phyloP scores from a whole-genome alignment of 1,140 invertebrate genomes.

The Drosophila punjabiensis region DNA sequence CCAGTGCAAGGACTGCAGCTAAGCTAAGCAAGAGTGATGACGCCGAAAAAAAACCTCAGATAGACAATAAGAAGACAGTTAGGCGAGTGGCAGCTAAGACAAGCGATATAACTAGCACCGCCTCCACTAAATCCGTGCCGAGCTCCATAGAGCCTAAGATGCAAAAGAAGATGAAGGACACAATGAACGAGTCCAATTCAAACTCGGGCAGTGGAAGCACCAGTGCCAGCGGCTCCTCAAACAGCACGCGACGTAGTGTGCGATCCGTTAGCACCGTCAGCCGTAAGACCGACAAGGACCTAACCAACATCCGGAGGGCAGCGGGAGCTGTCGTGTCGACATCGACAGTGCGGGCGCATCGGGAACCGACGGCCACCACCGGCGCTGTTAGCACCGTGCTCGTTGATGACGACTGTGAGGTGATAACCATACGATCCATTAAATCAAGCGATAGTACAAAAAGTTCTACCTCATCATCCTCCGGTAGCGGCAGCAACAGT shows the following conservation, averaged over 20 bases:
- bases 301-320: slow-evolving; percentile 67
- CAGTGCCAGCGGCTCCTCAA: slow-evolving; percentile 74
- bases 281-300: slow-evolving; percentile 75
- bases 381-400: slow-evolving; percentile 77
- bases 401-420: slow-evolving; percentile 80
- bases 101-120: slow-evolving; percentile 28
- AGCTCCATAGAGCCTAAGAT: slow-evolving; percentile 67
- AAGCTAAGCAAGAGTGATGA: slow-evolving; percentile 77
- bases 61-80: slow-evolving; percentile 76
- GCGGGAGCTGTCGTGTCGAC: slow-evolving; percentile 28
- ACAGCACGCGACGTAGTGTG: slow-evolving; percentile 70
- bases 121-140: slow-evolving; percentile 24
- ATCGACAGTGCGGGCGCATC: slow-evolving; percentile 68
- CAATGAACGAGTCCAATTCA: slow-evolving; percentile 68
- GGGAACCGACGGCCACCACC: slow-evolving; percentile 69
- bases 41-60: slow-evolving; percentile 71
- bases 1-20: slow-evolving; percentile 63
- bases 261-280: slow-evolving; percentile 64
- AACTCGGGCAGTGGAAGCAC: slow-evolving; percentile 67
- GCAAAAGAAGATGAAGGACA: slow-evolving; percentile 79
- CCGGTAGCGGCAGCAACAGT: slow-evolving; percentile 85
- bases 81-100: slow-evolving; percentile 42
- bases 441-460: slow-evolving; percentile 85
- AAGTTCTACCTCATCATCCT: slow-evolving; percentile 86
- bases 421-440: slow-evolving; percentile 79